Evolutionary conservation across 2,113 vertebrate species (phyloP).

Genomic region (Haemorhous mexicanus): DNA sequence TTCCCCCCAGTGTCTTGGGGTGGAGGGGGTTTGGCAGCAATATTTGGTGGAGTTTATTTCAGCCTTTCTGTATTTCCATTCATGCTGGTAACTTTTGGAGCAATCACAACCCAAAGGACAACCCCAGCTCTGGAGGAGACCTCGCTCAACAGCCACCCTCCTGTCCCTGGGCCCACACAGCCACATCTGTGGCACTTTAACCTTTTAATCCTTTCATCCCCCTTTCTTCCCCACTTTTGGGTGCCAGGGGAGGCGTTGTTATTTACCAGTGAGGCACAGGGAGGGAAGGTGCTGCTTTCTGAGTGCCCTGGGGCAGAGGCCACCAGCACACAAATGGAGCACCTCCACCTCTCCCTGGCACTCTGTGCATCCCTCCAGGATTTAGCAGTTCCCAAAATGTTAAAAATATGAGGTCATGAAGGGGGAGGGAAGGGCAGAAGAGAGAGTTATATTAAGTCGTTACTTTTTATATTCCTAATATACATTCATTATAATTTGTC

Average conservation of each 20-base stretch:
- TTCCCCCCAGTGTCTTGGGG: background rate
- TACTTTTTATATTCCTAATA: constrained; percentile 35
- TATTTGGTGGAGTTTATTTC: background rate
- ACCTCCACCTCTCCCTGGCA: background rate
- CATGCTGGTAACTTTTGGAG: background rate
- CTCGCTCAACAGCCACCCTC: background rate
- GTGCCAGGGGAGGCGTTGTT: fast-evolving
- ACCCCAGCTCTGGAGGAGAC: background rate
- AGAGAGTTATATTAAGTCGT: constrained; percentile 7
- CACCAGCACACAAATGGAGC: background rate
- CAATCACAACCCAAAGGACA: background rate
- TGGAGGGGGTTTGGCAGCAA: background rate
- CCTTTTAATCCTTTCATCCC: background rate
- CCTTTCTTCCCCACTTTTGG: background rate
- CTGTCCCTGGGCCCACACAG: background rate
- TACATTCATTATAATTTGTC: background rate
- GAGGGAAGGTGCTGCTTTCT: background rate
- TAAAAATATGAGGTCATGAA: background rate
- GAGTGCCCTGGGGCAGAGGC: background rate
- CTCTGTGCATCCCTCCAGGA: background rate
- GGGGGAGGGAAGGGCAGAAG: background rate
- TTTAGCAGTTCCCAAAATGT: background rate
- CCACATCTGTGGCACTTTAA: fast-evolving
- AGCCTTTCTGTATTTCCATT: background rate
- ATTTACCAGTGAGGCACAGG: background rate